Conservation (phyloP, 2,888 invertebrate species). For the Teleiodes luculella region DNA sequence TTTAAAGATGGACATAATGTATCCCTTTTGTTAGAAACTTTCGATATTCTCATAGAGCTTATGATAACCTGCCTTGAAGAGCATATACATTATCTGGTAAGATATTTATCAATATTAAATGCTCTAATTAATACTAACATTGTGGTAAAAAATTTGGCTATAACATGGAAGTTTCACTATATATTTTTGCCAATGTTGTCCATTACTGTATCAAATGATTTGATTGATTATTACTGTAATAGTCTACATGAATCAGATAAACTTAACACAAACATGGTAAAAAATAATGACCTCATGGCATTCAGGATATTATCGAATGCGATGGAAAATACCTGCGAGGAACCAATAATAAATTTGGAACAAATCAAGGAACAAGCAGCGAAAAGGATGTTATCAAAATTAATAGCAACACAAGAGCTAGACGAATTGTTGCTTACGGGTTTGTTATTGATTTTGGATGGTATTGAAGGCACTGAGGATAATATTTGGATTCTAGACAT, state of each 20-base stretch:
- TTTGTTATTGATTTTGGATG: slow-evolving; percentile 49
- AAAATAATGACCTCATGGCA: slow-evolving; percentile 55
- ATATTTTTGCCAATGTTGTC: slow-evolving; percentile 66
- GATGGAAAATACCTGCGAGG: slow-evolving; percentile 27
- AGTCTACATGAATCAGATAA: slow-evolving; percentile 21
- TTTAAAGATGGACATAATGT: slow-evolving; percentile 57
- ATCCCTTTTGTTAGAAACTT: slow-evolving; percentile 48
- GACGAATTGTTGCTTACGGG: slow-evolving; percentile 59
- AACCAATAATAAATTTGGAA: slow-evolving; percentile 27
- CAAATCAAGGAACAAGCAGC: slow-evolving; percentile 36
- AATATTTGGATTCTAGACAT: slow-evolving; percentile 50
- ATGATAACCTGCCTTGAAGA: slow-evolving; percentile 55
- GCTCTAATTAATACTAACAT: slow-evolving; percentile 54
- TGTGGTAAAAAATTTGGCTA: slow-evolving; percentile 58
- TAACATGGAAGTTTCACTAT: slow-evolving; percentile 70
- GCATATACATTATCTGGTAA: slow-evolving; percentile 51
- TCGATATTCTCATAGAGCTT: slow-evolving; percentile 52
- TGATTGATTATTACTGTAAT: slow-evolving; percentile 48
- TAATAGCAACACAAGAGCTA: slow-evolving; percentile 51
- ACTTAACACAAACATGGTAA: slow-evolving; percentile 28
- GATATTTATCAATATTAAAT: slow-evolving; percentile 49
- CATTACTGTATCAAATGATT: slow-evolving; percentile 52
- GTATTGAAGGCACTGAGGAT: slow-evolving; percentile 36
- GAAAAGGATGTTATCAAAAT: slow-evolving; percentile 52
- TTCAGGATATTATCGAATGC: slow-evolving; percentile 50